These are phyloP conservation scores for Carpatolechia fugitivella DNA, from an alignment of 2,888 invertebrate species.

Conservation along the genomic window DNA sequence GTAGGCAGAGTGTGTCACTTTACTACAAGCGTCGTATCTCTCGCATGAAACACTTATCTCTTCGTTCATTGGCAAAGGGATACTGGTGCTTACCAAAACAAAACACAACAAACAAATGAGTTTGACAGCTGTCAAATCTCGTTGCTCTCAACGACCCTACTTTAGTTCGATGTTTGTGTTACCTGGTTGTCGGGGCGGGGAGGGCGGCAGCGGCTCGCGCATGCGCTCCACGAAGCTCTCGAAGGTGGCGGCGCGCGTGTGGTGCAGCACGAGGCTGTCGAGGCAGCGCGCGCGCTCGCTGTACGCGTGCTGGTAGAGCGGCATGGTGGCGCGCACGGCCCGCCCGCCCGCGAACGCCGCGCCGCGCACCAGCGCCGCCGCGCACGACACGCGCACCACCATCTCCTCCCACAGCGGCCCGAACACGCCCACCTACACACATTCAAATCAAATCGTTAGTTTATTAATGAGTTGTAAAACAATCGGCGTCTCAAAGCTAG, in stretches of 20 bases:
- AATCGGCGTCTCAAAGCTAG: too few relatives aligned
- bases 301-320: constrained; percentile 95
- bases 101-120: too few relatives aligned
- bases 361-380: constrained; percentile 90
- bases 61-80: too few relatives aligned
- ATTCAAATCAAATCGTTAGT: not conserved
- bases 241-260: constrained; percentile 93
- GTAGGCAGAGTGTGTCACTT: too few relatives aligned
- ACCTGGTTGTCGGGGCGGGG: constrained; percentile 8
- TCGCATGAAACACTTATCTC: too few relatives aligned
- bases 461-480: too few relatives aligned
- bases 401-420: constrained; percentile 98
- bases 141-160: too few relatives aligned
- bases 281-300: constrained; percentile 93
- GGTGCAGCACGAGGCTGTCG: constrained; percentile 90
- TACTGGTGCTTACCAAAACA: too few relatives aligned
- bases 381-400: constrained; percentile 71
- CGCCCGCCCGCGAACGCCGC: constrained; percentile 96
- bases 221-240: constrained; percentile 84
- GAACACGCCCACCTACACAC: constrained; percentile 93
- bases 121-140: too few relatives aligned
- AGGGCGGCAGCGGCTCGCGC: constrained; percentile 50
- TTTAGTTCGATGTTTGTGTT: too few relatives aligned
- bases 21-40: too few relatives aligned
- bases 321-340: constrained; percentile 92